A percentile compares a stretch with the other conserved stretches of the same genome.
These are phyloP conservation scores for Lepidotrigona ventralis DNA, from an alignment of 1,140 invertebrate species.

Conservation along the genomic window DNA sequence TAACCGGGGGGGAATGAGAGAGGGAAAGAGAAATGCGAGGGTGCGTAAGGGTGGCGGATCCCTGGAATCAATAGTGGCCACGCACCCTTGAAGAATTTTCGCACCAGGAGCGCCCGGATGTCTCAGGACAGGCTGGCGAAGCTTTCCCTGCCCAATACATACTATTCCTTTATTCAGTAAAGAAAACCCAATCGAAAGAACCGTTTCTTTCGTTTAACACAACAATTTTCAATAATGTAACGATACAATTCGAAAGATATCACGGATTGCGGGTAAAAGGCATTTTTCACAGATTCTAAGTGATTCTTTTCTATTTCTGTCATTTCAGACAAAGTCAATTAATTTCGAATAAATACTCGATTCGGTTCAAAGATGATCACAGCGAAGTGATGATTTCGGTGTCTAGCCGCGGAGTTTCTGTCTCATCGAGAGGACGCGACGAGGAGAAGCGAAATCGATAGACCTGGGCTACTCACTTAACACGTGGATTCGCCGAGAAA, in stretches of 20 bases:
- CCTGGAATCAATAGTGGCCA: slow-evolving; percentile 73
- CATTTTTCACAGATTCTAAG: too few species aligned
- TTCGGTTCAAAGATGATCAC: too few species aligned
- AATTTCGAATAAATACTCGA: too few species aligned
- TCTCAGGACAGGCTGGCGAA: slow-evolving; percentile 52
- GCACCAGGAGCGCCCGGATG: slow-evolving; percentile 61
- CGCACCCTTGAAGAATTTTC: slow-evolving; percentile 73
- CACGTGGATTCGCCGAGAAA: too few species aligned
- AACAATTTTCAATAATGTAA: too few species aligned
- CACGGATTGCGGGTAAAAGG: too few species aligned
- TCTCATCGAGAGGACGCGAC: too few species aligned
- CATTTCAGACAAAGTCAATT: too few species aligned
- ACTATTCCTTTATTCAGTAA: not conserved
- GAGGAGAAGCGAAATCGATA: not conserved
- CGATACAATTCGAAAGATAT: too few species aligned
- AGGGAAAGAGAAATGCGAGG: slow-evolving; percentile 54
- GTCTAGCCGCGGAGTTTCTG: not conserved
- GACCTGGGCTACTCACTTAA: not conserved
- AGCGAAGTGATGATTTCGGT: too few species aligned
- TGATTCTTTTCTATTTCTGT: too few species aligned
- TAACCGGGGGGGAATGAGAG: slow-evolving; percentile 35
- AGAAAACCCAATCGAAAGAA: slow-evolving; percentile 13
- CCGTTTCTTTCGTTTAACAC: not conserved
- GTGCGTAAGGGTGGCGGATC: slow-evolving; percentile 66
- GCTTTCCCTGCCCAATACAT: slow-evolving; percentile 15